A percentile compares a stretch with the other conserved stretches of the same genome.
Evolutionary conservation across 2,888 invertebrate species (phyloP).

Genomic region (Cryptus viduatorius): DNA sequence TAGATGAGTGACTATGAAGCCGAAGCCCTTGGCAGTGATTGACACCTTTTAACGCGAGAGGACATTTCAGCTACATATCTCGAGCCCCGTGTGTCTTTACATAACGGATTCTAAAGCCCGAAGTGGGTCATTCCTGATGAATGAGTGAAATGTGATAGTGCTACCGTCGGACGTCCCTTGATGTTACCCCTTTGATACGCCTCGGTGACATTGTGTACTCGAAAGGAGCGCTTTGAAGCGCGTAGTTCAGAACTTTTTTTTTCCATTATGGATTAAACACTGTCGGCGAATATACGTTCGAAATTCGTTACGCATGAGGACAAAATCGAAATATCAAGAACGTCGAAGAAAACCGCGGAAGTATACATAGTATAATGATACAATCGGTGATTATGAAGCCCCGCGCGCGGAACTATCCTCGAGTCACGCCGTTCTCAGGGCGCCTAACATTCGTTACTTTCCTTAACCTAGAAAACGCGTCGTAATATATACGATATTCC

Average conservation of each 20-base stretch:
- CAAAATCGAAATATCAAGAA: background rate
- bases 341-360: background rate
- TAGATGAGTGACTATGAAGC: constrained; percentile 73
- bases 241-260: constrained; percentile 3
- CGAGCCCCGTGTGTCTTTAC: constrained; percentile 69
- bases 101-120: constrained; percentile 76
- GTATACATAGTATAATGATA: constrained; percentile 34
- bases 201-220: constrained; percentile 13
- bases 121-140: constrained; percentile 75
- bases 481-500: background rate
- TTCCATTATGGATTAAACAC: background rate
- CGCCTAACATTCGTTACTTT: constrained; percentile 45
- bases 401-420: constrained; percentile 42
- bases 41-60: constrained; percentile 76
- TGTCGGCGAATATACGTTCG: background rate
- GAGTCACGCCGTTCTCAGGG: constrained; percentile 43
- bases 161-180: constrained; percentile 28
- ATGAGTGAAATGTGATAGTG: constrained; percentile 66
- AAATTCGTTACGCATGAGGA: constrained; percentile 11
- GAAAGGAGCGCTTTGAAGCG: constrained; percentile 7
- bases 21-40: constrained; percentile 77
- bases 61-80: constrained; percentile 65
- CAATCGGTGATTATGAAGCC: constrained; percentile 63
- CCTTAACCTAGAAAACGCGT: background rate
- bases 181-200: constrained; percentile 28